phyloP scores from a whole-genome alignment of 2,797 vertebrate genomes.

The Alauda arvensis region DNA sequence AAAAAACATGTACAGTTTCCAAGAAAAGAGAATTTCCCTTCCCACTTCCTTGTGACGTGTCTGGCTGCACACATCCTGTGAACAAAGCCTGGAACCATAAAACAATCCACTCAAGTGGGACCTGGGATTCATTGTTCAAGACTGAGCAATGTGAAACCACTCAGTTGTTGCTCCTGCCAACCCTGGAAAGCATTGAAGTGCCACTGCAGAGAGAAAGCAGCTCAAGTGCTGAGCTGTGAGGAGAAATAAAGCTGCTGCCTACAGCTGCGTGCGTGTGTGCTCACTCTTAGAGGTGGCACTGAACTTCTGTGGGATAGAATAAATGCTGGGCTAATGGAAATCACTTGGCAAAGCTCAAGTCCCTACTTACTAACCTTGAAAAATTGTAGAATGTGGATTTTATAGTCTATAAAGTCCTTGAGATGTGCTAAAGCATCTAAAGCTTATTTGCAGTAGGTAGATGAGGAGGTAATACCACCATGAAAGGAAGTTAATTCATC shows the following conservation, averaged over 20 bases:
- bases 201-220: not conserved
- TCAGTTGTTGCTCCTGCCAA: not conserved
- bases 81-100: conserved; percentile 23
- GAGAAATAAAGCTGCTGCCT: not conserved
- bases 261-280: accelerated
- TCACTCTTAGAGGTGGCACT: not conserved
- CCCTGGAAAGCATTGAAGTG: not conserved
- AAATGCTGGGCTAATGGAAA: not conserved
- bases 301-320: not conserved
- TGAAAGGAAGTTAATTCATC: not conserved
- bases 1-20: not conserved
- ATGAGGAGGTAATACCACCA: not conserved
- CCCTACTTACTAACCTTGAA: not conserved
- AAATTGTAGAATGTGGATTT: not conserved
- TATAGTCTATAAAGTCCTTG: not conserved
- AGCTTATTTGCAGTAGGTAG: not conserved
- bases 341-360: not conserved
- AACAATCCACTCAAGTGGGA: not conserved
- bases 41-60: not conserved
- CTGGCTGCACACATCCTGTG: not conserved
- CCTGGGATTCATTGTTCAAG: not conserved
- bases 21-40: not conserved
- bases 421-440: not conserved
- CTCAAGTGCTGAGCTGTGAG: not conserved
- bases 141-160: not conserved